phyloP scores from a whole-genome alignment of 2,797 vertebrate genomes.

The Stomatorhinus walkeri region DNA sequence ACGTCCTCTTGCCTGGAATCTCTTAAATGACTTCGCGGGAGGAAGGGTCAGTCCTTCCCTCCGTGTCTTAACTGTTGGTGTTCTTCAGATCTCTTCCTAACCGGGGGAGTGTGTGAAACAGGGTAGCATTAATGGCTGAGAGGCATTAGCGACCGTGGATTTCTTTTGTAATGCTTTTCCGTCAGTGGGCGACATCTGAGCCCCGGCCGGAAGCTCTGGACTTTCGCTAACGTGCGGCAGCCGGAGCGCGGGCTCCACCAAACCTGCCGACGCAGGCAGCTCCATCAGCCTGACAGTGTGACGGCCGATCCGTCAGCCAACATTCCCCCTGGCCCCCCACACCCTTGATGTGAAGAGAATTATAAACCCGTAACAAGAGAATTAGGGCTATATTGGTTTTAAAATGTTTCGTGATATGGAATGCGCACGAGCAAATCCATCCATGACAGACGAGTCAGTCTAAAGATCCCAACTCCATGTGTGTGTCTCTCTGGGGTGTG shows the following conservation, averaged over 20 bases:
- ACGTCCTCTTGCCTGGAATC: not conserved
- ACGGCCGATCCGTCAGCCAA: conserved; percentile 43
- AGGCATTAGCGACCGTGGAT: conserved; percentile 41
- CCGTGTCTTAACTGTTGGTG: conserved; percentile 34
- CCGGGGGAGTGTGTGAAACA: conserved; percentile 41
- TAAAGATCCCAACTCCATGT: conserved; percentile 42
- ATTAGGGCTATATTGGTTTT: conserved; percentile 58
- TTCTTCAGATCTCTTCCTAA: conserved; percentile 50
- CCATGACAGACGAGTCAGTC: conserved; percentile 73
- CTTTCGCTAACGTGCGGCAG: conserved; percentile 47
- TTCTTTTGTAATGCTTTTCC: conserved; percentile 54
- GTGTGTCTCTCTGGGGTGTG: not conserved
- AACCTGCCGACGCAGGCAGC: conserved; percentile 44
- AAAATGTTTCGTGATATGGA: conserved; percentile 64
- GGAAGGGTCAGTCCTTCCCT: not conserved
- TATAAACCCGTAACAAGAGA: conserved; percentile 59
- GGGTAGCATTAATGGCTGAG: conserved; percentile 49
- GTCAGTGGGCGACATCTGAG: conserved; percentile 47
- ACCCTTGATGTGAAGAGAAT: conserved; percentile 46
- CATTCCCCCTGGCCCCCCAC: not conserved
- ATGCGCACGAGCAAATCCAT: conserved; percentile 66
- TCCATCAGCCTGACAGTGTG: conserved; percentile 31
- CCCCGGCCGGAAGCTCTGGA: conserved; percentile 42
- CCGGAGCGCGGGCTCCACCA: conserved; percentile 39
- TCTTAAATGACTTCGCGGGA: not conserved